Base-by-base conservation (phyloP, 2,797 vertebrate species). In the Arrhamphus sclerolepis region DNA sequence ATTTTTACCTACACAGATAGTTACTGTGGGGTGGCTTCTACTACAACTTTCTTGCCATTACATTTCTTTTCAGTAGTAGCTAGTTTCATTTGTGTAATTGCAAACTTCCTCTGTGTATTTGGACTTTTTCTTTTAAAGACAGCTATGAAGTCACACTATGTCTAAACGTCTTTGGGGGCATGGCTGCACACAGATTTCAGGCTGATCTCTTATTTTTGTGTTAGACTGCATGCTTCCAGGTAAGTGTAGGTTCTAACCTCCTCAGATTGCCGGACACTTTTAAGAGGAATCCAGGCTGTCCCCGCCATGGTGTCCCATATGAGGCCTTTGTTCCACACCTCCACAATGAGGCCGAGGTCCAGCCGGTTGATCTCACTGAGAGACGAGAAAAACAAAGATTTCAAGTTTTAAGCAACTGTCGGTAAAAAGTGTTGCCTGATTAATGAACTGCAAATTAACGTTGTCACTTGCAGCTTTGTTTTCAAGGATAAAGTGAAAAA, bases 221-320 rank as follows among this genome's bases (percentile, higher is more conserved):
- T 20, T 10, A 43, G 1, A 41, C 34, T 16, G 18, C 20, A 14
- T 2, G 19, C 47, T 22, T 42, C 34, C 34, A 46, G 22, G 20
- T 41, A 7, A 3, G 16, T 66, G 14, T 0, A 19, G 16, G n/a
- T 22, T 49, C 81, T 82, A 40, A 98, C 97, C 96, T 99, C 94
- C 57, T 98, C 95, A 0, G 96, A 96, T 29, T 98, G 96, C n/a
- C 91, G 92, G 85, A 99, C 89, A 48, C 90, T 92, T 78, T 94
- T 93, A 55, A 99, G 89, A 19, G 96, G 96, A 62, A 99, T 96
- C 96, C 96, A 98, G 50, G 95, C 86, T 0, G 95, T 98, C 24
- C 98, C 98, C 78, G 99, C 91, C 94, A 99, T 95, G 11, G 97
- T 98, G 90, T 99, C 97, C 97, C 97, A 99, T 80, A 99, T 99